phyloP scores from a whole-genome alignment of 2,113 vertebrate species.

The Neogale vison region DNA sequence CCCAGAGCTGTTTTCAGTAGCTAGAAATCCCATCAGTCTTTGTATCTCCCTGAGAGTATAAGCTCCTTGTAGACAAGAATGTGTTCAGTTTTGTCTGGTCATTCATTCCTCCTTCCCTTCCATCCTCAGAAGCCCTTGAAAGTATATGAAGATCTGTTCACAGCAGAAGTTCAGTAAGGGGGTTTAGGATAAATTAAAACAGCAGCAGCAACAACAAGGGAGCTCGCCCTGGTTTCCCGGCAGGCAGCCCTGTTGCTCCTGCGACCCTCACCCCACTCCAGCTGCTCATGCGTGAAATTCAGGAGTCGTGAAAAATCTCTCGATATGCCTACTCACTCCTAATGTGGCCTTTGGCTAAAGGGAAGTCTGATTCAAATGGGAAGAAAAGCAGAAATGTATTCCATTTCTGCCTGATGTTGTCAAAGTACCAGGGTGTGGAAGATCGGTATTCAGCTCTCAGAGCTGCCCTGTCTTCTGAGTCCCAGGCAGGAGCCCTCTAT shows the following conservation, averaged over 20 bases:
- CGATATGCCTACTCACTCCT: not conserved
- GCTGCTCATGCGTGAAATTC: not conserved
- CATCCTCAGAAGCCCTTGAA: not conserved
- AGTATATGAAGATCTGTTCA: not conserved
- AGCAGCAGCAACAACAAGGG: not conserved
- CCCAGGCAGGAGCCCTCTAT: not conserved
- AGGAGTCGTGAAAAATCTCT: not conserved
- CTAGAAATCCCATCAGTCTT: not conserved
- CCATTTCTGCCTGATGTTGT: not conserved
- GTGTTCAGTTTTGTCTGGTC: not conserved
- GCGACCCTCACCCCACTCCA: not conserved
- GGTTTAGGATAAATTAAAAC: not conserved
- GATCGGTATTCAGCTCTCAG: not conserved
- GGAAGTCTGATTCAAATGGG: not conserved
- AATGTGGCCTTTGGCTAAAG: not conserved
- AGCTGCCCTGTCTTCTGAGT: not conserved
- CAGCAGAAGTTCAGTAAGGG: not conserved
- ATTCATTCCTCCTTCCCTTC: not conserved
- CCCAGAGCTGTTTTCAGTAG: not conserved
- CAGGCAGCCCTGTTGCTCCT: not conserved
- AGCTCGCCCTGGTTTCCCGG: not conserved
- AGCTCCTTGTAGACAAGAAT: not conserved
- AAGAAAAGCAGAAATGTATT: not conserved
- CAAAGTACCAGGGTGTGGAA: not conserved
- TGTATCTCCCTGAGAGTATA: not conserved